These are phyloP conservation scores for Epinotia brunnichana DNA, from an alignment of 2,888 invertebrate species.

Conservation along the genomic window DNA sequence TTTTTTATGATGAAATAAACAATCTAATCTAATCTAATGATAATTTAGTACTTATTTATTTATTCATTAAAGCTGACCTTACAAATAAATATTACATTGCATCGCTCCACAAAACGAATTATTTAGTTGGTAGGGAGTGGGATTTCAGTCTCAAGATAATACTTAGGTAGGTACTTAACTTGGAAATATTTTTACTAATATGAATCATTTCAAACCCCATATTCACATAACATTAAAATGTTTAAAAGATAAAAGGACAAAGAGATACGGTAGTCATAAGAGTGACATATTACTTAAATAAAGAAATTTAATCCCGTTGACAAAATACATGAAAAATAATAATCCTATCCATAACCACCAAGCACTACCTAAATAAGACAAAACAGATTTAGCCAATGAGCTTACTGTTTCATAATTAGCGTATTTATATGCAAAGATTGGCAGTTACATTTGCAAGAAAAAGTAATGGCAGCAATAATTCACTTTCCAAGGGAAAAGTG, in stretches of 20 bases:
- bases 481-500: slow-evolving; percentile 29
- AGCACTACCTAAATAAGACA: slow-evolving; percentile 4
- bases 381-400: neutral
- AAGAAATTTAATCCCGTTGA: neutral
- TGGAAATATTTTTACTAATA: neutral
- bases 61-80: no score
- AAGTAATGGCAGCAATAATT: slow-evolving; percentile 34
- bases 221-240: no score
- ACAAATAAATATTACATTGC: no score
- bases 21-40: no score
- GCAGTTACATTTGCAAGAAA: slow-evolving; percentile 37
- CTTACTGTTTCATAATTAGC: slow-evolving; percentile 28
- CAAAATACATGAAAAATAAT: neutral
- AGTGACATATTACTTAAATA: neutral
- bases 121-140: no score
- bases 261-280: neutral
- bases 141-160: no score
- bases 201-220: no score
- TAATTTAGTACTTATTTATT: no score
- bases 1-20: no score
- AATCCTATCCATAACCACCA: neutral
- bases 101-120: no score
- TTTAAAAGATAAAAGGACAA: no score
- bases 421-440: slow-evolving; percentile 39
- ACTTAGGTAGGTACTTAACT: no score